Evolutionary conservation across 2,888 invertebrate species (phyloP).

Genomic region (Orthonychiurus folsomi): DNA sequence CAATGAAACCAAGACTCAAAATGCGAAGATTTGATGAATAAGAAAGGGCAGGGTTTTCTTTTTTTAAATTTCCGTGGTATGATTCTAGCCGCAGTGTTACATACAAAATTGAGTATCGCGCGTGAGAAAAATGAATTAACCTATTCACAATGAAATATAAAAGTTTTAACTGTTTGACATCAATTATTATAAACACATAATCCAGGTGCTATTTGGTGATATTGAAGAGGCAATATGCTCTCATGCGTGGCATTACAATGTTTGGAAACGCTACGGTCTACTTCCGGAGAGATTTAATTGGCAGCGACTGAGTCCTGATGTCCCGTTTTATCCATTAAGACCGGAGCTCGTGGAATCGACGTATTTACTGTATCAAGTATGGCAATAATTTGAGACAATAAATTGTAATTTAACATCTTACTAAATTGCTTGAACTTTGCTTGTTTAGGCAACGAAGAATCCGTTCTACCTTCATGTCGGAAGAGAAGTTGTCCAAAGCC

Average conservation of each 20-base stretch:
- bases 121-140: too few relatives aligned
- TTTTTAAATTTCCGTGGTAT: too few relatives aligned
- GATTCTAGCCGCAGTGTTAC: too few relatives aligned
- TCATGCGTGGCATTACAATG: conserved; percentile 54
- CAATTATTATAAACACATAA: too few relatives aligned
- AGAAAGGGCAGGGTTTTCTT: too few relatives aligned
- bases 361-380: conserved; percentile 49
- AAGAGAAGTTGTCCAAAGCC: conserved; percentile 50
- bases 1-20: too few relatives aligned
- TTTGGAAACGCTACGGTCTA: conserved; percentile 54
- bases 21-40: too few relatives aligned
- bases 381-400: too few relatives aligned
- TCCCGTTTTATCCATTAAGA: conserved; percentile 55
- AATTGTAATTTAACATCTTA: too few relatives aligned
- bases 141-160: too few relatives aligned
- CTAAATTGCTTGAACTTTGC: not conserved
- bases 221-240: conserved; percentile 57
- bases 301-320: conserved; percentile 49
- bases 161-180: too few relatives aligned
- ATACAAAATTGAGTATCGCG: too few relatives aligned
- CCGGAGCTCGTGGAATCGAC: conserved; percentile 57
- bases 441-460: conserved; percentile 51
- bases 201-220: conserved; percentile 52
- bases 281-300: conserved; percentile 51
- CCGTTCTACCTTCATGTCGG: conserved; percentile 59